Evolutionary conservation across 2,113 vertebrate species (phyloP).

Genomic region (Trinectes maculatus): DNA sequence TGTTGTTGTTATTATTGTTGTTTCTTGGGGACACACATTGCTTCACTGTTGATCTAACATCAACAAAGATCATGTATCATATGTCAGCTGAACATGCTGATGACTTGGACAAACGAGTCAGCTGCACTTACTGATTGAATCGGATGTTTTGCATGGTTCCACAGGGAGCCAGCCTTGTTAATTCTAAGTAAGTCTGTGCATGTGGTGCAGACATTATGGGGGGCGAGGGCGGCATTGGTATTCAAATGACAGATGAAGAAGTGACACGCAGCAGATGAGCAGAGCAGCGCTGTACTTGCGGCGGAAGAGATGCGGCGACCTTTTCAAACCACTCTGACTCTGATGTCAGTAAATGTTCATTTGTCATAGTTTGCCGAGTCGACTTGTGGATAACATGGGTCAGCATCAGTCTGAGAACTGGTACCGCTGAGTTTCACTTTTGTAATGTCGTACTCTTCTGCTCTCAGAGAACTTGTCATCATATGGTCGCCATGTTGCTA

Average conservation of each 20-base stretch:
- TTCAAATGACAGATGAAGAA: constrained; percentile 50
- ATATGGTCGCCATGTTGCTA: no score
- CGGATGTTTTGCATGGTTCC: not conserved
- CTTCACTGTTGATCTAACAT: not conserved
- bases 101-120: constrained; percentile 19
- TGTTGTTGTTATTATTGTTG: no score
- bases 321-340: constrained; percentile 59
- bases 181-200: not conserved
- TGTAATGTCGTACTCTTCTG: constrained; percentile 24
- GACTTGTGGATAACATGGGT: constrained; percentile 61
- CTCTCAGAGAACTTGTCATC: not conserved
- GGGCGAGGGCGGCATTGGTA: constrained; percentile 21
- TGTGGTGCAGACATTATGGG: not conserved
- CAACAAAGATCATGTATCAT: not conserved
- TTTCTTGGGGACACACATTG: not conserved
- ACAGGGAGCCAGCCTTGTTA: not conserved
- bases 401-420: constrained; percentile 41
- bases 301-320: constrained; percentile 49
- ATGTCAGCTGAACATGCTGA: constrained; percentile 10
- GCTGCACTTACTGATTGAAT: not conserved
- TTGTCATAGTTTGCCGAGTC: constrained; percentile 67
- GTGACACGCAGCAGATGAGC: constrained; percentile 45
- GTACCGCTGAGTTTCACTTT: constrained; percentile 38
- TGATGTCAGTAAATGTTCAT: constrained; percentile 49
- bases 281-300: constrained; percentile 32